Evolutionary conservation across 2,113 vertebrate species (phyloP).

Genomic region (Pollimyrus isidori): DNA sequence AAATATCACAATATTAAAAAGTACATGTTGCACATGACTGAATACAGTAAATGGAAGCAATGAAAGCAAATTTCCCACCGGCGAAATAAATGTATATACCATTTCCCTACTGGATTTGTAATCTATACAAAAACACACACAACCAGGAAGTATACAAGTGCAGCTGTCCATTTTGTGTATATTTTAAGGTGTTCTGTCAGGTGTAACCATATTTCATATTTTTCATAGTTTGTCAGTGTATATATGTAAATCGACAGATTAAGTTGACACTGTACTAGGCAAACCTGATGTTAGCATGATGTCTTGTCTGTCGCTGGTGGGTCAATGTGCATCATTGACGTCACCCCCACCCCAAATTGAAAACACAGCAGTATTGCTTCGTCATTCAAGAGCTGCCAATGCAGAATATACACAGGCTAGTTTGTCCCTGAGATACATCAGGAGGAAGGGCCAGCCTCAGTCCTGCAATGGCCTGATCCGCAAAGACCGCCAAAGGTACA

Average conservation of each 20-base stretch:
- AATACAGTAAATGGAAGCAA: background rate
- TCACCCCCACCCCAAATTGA: background rate
- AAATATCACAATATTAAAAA: background rate
- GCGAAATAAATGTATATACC: constrained; percentile 5
- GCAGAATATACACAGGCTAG: background rate
- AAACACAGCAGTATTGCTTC: background rate
- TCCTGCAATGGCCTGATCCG: background rate
- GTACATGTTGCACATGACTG: background rate
- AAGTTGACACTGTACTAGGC: background rate
- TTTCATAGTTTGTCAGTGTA: background rate
- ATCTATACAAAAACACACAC: background rate
- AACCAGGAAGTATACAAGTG: background rate
- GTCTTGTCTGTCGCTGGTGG: background rate
- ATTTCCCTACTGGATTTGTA: background rate
- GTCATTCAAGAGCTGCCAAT: background rate
- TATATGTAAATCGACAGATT: background rate
- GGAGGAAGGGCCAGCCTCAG: background rate
- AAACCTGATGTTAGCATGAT: background rate
- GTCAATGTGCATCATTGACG: background rate
- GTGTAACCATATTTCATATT: background rate
- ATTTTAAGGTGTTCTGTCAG: background rate
- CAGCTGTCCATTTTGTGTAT: background rate
- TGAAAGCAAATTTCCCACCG: background rate
- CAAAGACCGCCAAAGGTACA: background rate
- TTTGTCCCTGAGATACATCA: background rate